Conservation (phyloP, 2,888 invertebrate species). For the Cancer borealis region DNA sequence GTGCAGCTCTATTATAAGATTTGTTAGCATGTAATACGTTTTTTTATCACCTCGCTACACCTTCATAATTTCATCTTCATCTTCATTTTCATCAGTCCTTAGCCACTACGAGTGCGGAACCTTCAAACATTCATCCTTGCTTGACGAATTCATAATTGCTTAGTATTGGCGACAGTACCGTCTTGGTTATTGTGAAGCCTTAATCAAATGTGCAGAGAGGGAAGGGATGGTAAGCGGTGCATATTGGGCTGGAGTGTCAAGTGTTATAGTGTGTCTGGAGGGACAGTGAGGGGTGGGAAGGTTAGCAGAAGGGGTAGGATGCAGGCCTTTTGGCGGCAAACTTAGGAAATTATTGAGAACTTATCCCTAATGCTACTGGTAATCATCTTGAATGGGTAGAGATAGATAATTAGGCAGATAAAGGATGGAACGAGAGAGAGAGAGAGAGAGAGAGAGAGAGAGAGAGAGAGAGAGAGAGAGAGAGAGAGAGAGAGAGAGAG, state of each 20-base stretch:
- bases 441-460: conserved; percentile 38
- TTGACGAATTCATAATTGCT: too few relatives aligned
- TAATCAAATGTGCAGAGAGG: not conserved
- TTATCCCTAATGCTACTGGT: not conserved
- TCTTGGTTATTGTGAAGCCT: too few relatives aligned
- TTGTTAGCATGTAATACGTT: too few relatives aligned
- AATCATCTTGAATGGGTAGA: not conserved
- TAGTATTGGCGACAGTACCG: too few relatives aligned
- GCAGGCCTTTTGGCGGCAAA: too few relatives aligned
- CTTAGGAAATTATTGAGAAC: not conserved
- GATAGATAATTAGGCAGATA: not conserved
- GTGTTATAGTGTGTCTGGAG: not conserved
- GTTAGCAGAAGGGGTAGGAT: not conserved
- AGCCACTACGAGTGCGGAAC: too few relatives aligned
- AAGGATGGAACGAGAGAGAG: not conserved
- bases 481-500: conserved; percentile 12
- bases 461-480: conserved; percentile 36
- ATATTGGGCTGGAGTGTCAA: too few relatives aligned
- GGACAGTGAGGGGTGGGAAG: not conserved
- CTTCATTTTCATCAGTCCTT: too few relatives aligned
- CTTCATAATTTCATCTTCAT: too few relatives aligned
- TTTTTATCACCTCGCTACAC: too few relatives aligned
- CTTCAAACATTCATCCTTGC: too few relatives aligned
- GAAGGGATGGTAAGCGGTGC: not conserved
- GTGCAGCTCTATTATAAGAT: too few relatives aligned